Conservation (phyloP, 2,113 vertebrate genomes). For the Microtus ochrogaster region DNA sequence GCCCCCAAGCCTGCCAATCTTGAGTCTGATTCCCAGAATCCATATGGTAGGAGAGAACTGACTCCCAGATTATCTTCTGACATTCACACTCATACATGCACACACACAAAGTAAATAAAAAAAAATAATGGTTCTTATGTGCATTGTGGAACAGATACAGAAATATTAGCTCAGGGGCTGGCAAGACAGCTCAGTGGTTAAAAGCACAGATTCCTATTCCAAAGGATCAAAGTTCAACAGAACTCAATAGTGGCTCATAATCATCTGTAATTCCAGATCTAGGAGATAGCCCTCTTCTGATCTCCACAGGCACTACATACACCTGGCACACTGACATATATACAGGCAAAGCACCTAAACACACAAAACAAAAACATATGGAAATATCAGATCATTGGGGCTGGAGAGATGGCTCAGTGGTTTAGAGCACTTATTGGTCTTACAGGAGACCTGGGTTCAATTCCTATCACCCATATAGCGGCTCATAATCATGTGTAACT, state of each 20-base stretch:
- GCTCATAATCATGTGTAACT: not conserved
- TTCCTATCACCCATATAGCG: not conserved
- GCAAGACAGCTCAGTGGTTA: not conserved
- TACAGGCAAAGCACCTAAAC: not conserved
- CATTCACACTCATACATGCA: not conserved
- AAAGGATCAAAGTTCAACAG: not conserved
- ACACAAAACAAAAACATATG: not conserved
- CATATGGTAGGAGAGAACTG: not conserved
- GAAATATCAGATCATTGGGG: not conserved
- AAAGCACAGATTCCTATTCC: not conserved
- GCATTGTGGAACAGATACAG: conserved; percentile 10
- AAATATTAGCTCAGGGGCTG: not conserved
- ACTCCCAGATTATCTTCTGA: not conserved
- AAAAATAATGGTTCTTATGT: not conserved
- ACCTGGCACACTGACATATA: not conserved
- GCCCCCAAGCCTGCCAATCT: not conserved
- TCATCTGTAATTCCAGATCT: not conserved
- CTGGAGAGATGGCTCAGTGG: not conserved
- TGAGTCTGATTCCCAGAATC: not conserved
- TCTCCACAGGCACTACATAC: not conserved
- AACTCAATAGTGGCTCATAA: not conserved
- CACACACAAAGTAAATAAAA: not conserved
- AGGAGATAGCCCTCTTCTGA: not conserved
- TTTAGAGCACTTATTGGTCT: not conserved
- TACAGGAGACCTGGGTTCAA: not conserved